Evolutionary conservation across 2,113 vertebrate species (phyloP), one percentile per base, ranked within the genome.

Genomic region (Varanus salvator): DNA sequence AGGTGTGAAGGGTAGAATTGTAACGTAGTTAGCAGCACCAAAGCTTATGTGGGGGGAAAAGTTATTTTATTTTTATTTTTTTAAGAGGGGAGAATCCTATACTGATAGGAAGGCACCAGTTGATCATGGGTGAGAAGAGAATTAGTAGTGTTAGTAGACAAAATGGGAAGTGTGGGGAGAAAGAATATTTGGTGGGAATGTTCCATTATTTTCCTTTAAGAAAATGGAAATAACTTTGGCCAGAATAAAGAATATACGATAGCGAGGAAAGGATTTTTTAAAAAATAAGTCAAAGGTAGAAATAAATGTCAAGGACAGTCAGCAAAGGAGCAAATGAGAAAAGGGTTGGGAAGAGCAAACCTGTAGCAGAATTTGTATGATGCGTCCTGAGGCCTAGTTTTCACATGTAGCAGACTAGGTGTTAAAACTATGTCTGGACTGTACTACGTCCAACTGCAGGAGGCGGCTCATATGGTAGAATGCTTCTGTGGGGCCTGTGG

Each of bases 11-110:
- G 23, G 34, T 23, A 84, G 50, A 57, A 80, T 71, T 83, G 15
- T n/a, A 54, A 48, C 23, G 64, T 50, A 48, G 17, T 25, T 87
- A 57, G 27, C 89, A 91, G 54, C 15, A 91, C 72, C n/a, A 91
- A 3, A 77, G 0, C 80, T 2, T 3, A 34, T 48, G 21, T 88
- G 48, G 38, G 38, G 60, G 48, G 2, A 0, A 69, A 85, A 86
- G 57, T 8, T 66, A 44, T 31, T 11, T 44, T 44, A 85, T 68
- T 74, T 60, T 4, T 2, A 44, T 44, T 44, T 44, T 54, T 74
- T 90, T 75, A n/a, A 50, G 38, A 11, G 25, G 6, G 8, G 1
- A 81, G 8, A 15, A 54, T 81, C 27, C 34, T 19, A 52, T 52
- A 66, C 21, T 60, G 25, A 31, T 57, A 71, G n/a, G 50, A n/a